phyloP scores from a whole-genome alignment of 2,888 invertebrate genomes.

The Oligia latruncula region DNA sequence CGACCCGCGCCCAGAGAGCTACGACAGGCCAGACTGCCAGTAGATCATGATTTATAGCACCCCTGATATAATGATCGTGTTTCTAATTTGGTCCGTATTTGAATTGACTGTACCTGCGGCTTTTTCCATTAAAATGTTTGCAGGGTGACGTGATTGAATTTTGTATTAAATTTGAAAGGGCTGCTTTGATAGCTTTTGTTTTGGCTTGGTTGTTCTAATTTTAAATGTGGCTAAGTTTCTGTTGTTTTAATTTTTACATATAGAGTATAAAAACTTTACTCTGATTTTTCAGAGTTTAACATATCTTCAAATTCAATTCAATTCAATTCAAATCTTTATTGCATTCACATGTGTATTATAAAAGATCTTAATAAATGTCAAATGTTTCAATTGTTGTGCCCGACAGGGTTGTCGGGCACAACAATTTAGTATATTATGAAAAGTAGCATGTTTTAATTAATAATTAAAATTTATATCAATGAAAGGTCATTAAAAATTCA shows the following conservation, averaged over 20 bases:
- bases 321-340: too few species aligned
- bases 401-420: too few species aligned
- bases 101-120: slow-evolving; percentile 47
- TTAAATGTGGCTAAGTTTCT: slow-evolving; percentile 13
- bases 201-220: slow-evolving; percentile 21
- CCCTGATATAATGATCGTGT: slow-evolving; percentile 61
- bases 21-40: slow-evolving; percentile 59
- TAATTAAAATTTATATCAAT: too few species aligned
- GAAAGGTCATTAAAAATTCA: too few species aligned
- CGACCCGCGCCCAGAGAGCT: slow-evolving; percentile 58
- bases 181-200: slow-evolving; percentile 38
- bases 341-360: too few species aligned
- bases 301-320: too few species aligned
- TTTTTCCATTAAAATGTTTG: slow-evolving; percentile 53
- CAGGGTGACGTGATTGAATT: slow-evolving; percentile 48
- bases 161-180: slow-evolving; percentile 46
- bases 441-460: too few species aligned
- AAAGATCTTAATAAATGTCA: too few species aligned
- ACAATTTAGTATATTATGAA: too few species aligned
- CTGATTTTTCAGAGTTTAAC: background rate
- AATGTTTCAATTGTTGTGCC: too few species aligned
- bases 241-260: background rate
- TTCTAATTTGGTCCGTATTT: slow-evolving; percentile 54
- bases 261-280: background rate
- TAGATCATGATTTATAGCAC: slow-evolving; percentile 72